A percentile compares a stretch with the other conserved stretches of the same genome.
These are phyloP conservation scores for Cyprinodon variegatus DNA, from an alignment of 2,113 vertebrate genomes.

Conservation along the genomic window DNA sequence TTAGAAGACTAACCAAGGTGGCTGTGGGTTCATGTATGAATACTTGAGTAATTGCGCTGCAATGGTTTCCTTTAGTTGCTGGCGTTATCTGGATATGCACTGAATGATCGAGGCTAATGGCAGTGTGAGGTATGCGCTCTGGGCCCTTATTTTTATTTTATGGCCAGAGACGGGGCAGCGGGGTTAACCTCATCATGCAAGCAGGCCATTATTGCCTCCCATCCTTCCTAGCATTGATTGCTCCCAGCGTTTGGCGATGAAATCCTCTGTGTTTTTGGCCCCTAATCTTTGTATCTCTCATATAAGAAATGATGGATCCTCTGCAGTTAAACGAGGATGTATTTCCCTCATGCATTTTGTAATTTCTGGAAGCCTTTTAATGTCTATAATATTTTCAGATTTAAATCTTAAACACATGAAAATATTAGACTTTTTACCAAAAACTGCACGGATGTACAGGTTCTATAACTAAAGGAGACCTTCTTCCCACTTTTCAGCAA, in stretches of 20 bases:
- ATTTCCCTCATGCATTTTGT: constrained; percentile 2
- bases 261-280: constrained; percentile 61
- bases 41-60: constrained; percentile 18
- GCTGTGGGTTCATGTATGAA: constrained; percentile 1
- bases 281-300: constrained; percentile 70
- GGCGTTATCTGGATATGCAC: constrained; percentile 22
- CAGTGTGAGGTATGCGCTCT: constrained; percentile 26
- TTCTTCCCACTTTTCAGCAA: neutral
- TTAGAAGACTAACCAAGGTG: neutral
- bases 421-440: neutral
- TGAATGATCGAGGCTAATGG: constrained; percentile 54
- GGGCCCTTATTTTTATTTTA: constrained; percentile 66
- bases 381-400: constrained; percentile 15
- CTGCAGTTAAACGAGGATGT: constrained; percentile 51
- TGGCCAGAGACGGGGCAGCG: constrained; percentile 50
- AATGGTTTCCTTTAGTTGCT: constrained; percentile 14
- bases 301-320: constrained; percentile 60
- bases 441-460: too few species aligned
- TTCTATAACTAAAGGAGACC: neutral
- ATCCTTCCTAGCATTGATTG: constrained; percentile 75
- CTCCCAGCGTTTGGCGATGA: constrained; percentile 69
- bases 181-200: constrained; percentile 67
- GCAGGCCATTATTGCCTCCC: constrained; percentile 69
- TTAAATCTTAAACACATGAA: neutral
- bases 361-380: constrained; percentile 30